Base-by-base conservation (phyloP, 2,888 invertebrate species). In the Hedychridium roseum region DNA sequence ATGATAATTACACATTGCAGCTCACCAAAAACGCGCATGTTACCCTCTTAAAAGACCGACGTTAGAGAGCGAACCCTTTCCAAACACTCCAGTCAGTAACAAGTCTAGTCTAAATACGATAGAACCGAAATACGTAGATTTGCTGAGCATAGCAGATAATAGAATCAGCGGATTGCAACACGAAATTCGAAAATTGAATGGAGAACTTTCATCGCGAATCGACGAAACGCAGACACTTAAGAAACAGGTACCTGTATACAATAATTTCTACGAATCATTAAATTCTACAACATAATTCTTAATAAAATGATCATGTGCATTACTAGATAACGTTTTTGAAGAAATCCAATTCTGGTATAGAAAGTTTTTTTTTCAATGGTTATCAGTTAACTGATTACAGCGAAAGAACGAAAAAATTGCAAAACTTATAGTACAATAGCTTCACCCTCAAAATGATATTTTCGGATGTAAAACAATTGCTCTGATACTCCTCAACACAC, bases 191-290 rank as follows among this genome's bases (percentile, higher is more conserved):
- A 69, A 73, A 52, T 58, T 79, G 35, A 78, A 70, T 53, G 73
- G 63, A 26, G 76, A 79, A 39, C 55, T 75, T 17, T 71, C 64
- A 28, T 37, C 69, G 32, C 74, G 74, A 52, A 67, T 57, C 46
- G 79, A 79, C 44, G 64, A 67, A 39, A 60, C 70, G 43, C 57
- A 71, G 46, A 64, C 64, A 17, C 55, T 78, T 39, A 74, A 71
- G 45, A 68, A 63, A 50, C 73, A 79, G 77, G 80, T 80, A 76
- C 28, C n/a, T n/a, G n/a, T n/a, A n/a, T n/a, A n/a, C n/a, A n/a
- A n/a, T n/a, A n/a, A n/a, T n/a, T n/a, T n/a, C n/a, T n/a, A n/a
- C n/a, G n/a, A n/a, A n/a, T n/a, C n/a, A n/a, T n/a, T n/a, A n/a
- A n/a, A n/a, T n/a, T n/a, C n/a, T n/a, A n/a, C n/a, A n/a, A n/a